Conservation (phyloP, 1,140 invertebrate species). For the Wasmannia auropunctata region DNA sequence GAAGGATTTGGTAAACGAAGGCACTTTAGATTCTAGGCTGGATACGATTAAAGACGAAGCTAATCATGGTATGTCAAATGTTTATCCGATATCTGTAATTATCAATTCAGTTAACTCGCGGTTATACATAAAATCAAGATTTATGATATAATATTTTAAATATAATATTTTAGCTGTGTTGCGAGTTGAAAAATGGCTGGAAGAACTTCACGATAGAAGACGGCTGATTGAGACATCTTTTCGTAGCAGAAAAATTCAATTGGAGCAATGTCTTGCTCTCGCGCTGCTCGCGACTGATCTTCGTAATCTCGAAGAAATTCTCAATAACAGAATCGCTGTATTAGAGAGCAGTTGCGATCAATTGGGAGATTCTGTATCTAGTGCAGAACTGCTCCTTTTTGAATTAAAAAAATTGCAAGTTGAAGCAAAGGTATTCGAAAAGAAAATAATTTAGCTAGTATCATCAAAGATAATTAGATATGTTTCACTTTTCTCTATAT, state of each 20-base stretch:
- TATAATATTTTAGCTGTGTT: constrained; percentile 85
- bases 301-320: constrained; percentile 88
- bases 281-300: constrained; percentile 91
- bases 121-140: not conserved
- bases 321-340: constrained; percentile 85
- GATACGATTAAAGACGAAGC: constrained; percentile 88
- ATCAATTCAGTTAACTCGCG: not conserved
- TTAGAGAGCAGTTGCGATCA: constrained; percentile 84
- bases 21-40: constrained; percentile 91
- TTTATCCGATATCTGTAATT: not conserved
- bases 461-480: not conserved
- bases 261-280: constrained; percentile 92
- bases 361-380: constrained; percentile 89
- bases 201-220: constrained; percentile 91
- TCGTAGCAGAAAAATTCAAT: constrained; percentile 88
- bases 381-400: constrained; percentile 89
- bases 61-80: constrained; percentile 84
- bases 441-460: not conserved
- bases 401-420: constrained; percentile 90
- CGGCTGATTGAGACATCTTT: constrained; percentile 91
- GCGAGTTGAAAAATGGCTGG: constrained; percentile 91
- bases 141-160: not conserved
- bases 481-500: not conserved
- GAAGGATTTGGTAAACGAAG: constrained; percentile 88
- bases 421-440: constrained; percentile 88